A percentile compares a stretch with the other conserved stretches of the same genome.
These are phyloP conservation scores for Eolophus roseicapilla DNA, from an alignment of 2,113 vertebrate genomes.

Conservation along the genomic window DNA sequence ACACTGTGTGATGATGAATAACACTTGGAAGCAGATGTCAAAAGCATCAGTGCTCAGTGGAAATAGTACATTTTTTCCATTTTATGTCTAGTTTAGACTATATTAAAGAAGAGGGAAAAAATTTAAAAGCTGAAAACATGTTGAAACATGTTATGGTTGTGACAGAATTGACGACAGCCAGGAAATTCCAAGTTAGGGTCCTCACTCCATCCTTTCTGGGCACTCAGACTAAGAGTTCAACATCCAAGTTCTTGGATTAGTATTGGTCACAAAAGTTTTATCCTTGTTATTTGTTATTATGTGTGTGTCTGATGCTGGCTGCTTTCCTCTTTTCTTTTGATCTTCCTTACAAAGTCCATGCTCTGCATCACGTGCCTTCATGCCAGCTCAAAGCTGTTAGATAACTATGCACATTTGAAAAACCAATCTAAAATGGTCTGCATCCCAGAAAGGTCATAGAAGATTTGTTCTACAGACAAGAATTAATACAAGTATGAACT, in stretches of 20 bases:
- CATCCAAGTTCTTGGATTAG: slow-evolving; percentile 16
- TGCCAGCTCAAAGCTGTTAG: slow-evolving; percentile 5
- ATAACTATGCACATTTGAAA: not conserved
- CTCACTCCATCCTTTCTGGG: slow-evolving; percentile 48
- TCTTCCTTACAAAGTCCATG: not conserved
- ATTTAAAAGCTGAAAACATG: slow-evolving; percentile 62
- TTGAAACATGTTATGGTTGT: slow-evolving; percentile 54
- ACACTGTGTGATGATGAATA: slow-evolving; percentile 71
- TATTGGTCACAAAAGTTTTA: not conserved
- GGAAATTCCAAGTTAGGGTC: slow-evolving; percentile 57
- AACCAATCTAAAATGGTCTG: not conserved
- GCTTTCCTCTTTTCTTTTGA: slow-evolving; percentile 16
- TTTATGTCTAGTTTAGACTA: slow-evolving; percentile 68
- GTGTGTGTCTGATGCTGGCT: slow-evolving; percentile 10
- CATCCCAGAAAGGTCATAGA: slow-evolving; percentile 1
- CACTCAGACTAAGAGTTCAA: not conserved
- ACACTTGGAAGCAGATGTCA: slow-evolving; percentile 77
- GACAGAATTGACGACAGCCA: slow-evolving; percentile 60
- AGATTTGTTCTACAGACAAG: slow-evolving; percentile 28
- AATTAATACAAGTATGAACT: slow-evolving; percentile 9
- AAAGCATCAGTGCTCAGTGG: slow-evolving; percentile 66
- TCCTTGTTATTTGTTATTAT: slow-evolving; percentile 1
- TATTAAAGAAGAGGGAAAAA: slow-evolving; percentile 68
- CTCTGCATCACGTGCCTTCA: not conserved
- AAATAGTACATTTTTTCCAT: slow-evolving; percentile 74